A percentile compares a stretch with the other conserved stretches of the same genome.
Evolutionary conservation across 1,140 invertebrate species (phyloP).

Genomic region (Drosophila ogumai): DNA sequence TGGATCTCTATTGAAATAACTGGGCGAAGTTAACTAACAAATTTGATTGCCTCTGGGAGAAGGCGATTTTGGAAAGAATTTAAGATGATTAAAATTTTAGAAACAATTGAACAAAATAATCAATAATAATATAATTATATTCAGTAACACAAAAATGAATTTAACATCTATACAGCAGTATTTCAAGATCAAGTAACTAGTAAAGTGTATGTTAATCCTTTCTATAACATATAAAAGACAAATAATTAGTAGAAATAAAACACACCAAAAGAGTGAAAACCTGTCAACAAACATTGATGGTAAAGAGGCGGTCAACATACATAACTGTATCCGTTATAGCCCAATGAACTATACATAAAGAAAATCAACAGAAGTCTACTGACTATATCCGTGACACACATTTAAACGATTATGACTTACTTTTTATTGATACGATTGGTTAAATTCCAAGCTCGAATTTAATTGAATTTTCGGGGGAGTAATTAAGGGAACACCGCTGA

Average conservation of each 20-base stretch:
- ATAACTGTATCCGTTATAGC: background rate
- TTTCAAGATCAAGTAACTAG: constrained; percentile 15
- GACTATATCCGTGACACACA: constrained; percentile 34
- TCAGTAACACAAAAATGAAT: no score
- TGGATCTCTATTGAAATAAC: constrained; percentile 11
- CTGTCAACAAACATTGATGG: background rate
- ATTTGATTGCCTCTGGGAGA: background rate
- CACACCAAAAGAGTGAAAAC: background rate
- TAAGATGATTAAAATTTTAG: background rate
- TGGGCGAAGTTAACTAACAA: constrained; percentile 12
- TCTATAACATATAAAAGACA: no score
- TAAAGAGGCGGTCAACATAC: fast-evolving
- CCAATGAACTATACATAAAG: background rate
- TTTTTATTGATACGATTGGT: constrained; percentile 48
- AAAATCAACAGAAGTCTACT: constrained; percentile 33
- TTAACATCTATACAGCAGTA: no score
- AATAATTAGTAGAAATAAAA: no score
- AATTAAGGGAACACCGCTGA: constrained; percentile 42
- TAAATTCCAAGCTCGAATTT: constrained; percentile 21
- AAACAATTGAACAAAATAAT: no score
- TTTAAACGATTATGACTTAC: background rate
- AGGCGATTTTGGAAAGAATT: background rate
- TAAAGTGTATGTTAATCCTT: background rate
- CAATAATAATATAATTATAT: no score
- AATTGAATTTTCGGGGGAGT: constrained; percentile 38